Evolutionary conservation across 2,888 invertebrate species (phyloP).

Genomic region (Parelbella ahira): DNA sequence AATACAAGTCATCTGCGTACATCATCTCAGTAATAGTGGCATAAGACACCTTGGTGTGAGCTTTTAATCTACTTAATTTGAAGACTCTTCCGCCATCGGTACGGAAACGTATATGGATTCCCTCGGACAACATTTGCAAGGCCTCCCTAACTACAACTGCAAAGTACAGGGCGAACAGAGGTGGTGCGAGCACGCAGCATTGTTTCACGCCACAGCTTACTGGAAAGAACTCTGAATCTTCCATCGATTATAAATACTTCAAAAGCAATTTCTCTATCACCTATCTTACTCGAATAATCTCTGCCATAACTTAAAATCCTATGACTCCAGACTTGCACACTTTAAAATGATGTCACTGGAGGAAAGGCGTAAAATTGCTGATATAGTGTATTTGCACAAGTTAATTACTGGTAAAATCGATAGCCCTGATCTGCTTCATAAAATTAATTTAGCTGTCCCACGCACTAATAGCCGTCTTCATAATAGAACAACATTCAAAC

Average conservation of each 20-base stretch:
- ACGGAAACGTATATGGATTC: too few species aligned
- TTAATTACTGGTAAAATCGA: constrained; percentile 3
- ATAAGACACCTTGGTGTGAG: too few species aligned
- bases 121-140: too few species aligned
- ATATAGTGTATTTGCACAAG: constrained; percentile 4
- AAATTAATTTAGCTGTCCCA: background rate
- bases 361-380: constrained; percentile 1
- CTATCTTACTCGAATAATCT: constrained; percentile 2
- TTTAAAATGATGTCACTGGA: constrained; percentile 1
- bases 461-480: constrained; percentile 4
- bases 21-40: too few species aligned
- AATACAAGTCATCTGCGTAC: too few species aligned
- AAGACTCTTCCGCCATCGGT: too few species aligned
- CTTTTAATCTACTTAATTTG: too few species aligned
- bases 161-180: too few species aligned
- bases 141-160: too few species aligned
- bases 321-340: constrained; percentile 1
- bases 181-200: too few species aligned
- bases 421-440: constrained; percentile 1
- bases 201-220: too few species aligned
- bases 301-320: background rate
- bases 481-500: constrained; percentile 6
- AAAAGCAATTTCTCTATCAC: constrained; percentile 3
- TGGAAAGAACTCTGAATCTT: too few species aligned
- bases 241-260: constrained; percentile 1